phyloP scores from a whole-genome alignment of 2,888 invertebrate genomes.

The Stenolophus ochropezus region DNA sequence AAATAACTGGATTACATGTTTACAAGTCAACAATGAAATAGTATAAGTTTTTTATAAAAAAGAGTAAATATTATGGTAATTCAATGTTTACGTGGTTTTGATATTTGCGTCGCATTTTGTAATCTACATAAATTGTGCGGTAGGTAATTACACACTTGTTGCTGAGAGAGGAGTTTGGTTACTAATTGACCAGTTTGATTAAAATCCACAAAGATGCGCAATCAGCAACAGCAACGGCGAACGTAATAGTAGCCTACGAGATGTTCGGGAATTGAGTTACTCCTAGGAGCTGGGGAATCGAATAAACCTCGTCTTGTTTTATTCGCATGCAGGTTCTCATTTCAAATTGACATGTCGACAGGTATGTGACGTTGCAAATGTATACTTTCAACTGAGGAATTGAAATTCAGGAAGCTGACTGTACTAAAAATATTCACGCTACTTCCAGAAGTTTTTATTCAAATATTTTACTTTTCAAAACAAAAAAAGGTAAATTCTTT shows the following conservation, averaged over 20 bases:
- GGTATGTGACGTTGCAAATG: not conserved
- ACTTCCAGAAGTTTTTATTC: no score
- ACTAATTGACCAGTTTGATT: constrained; percentile 38
- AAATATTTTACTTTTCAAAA: no score
- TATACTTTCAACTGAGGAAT: no score
- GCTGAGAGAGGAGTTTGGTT: not conserved
- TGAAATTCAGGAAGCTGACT: no score
- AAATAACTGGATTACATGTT: no score
- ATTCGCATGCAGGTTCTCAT: not conserved
- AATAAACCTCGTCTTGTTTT: not conserved
- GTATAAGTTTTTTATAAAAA: no score
- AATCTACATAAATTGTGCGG: not conserved
- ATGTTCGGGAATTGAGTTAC: constrained; percentile 1
- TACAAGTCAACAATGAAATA: no score
- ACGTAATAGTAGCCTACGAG: not conserved
- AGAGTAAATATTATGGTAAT: not conserved
- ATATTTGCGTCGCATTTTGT: not conserved
- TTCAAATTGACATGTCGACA: not conserved
- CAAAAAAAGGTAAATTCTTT: no score
- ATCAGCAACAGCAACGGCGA: not conserved
- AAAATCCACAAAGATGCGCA: constrained; percentile 27
- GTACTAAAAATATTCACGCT: no score
- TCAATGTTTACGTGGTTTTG: not conserved
- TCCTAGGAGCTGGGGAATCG: not conserved
- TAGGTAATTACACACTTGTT: constrained; percentile 23